Conservation (phyloP, 2,888 invertebrate species). For the Lepidochitona cinerea region DNA sequence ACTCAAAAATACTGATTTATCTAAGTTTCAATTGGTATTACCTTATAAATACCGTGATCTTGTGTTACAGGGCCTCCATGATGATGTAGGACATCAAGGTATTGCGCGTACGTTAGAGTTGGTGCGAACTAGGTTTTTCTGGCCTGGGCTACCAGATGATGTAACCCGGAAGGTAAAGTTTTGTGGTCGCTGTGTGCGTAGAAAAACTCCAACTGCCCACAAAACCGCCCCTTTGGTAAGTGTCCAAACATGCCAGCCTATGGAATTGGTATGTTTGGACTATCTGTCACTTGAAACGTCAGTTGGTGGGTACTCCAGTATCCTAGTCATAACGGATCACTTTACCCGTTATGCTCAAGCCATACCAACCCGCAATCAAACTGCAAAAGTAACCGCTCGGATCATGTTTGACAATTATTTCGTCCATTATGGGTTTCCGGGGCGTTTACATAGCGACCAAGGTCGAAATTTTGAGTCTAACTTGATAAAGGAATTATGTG, state of each 20-base stretch:
- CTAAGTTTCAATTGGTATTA: too few species aligned
- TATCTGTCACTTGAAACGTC: constrained; percentile 12
- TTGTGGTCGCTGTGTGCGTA: not conserved
- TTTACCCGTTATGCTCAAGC: constrained; percentile 21
- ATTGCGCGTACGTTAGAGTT: too few species aligned
- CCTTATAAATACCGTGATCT: too few species aligned
- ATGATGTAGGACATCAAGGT: not conserved
- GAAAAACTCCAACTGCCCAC: not conserved
- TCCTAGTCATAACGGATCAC: too few species aligned
- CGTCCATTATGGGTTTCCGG: constrained; percentile 14
- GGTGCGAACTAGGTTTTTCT: too few species aligned
- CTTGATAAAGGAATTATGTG: not conserved
- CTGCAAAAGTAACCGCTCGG: constrained; percentile 13
- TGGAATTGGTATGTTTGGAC: constrained; percentile 23
- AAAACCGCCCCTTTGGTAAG: not conserved
- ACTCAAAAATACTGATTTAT: too few species aligned
- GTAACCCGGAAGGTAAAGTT: not conserved
- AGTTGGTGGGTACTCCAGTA: constrained; percentile 11
- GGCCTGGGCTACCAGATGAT: not conserved
- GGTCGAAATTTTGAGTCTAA: not conserved
- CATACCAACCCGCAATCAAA: constrained; percentile 10
- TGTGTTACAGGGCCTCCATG: not conserved
- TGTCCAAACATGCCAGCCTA: constrained; percentile 1
- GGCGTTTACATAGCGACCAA: not conserved
- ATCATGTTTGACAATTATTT: constrained; percentile 10